Percentiles rank a stretch among this genome's conserved stretches.
Evolutionary conservation across 2,797 vertebrate species (phyloP).

Genomic region (Remorina albescens): DNA sequence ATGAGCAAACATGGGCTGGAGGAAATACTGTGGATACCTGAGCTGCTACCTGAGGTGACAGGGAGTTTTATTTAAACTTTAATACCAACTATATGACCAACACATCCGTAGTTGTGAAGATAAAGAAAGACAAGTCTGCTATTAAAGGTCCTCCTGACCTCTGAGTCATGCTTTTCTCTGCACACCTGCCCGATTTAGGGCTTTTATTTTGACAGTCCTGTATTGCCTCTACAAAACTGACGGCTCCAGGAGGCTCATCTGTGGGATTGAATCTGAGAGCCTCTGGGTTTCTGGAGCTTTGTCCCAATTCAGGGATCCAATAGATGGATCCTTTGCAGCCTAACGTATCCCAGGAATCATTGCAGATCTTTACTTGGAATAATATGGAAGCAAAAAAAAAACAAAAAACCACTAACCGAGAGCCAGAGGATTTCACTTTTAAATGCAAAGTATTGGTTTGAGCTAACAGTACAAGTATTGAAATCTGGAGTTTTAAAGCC

Average conservation of each 20-base stretch:
- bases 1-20: constrained; percentile 20
- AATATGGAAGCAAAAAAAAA: no score
- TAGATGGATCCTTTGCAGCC: no score
- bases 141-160: background rate
- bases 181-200: background rate
- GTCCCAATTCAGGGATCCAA: no score
- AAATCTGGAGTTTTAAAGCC: no score
- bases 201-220: background rate
- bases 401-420: no score
- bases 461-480: no score
- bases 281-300: background rate
- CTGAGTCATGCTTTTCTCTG: background rate
- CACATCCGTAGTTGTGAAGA: background rate
- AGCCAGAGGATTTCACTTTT: no score
- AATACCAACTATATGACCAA: background rate
- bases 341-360: no score
- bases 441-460: no score
- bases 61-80: no score
- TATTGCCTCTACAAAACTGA: background rate
- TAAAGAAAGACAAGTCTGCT: constrained; percentile 3
- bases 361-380: no score
- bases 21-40: constrained; percentile 19
- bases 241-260: background rate
- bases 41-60: background rate
- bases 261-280: background rate